Evolutionary conservation across 2,888 invertebrate genomes (phyloP), one percentile per base, ranked within the genome.

Genomic region (Macrosiphum euphorbiae): DNA sequence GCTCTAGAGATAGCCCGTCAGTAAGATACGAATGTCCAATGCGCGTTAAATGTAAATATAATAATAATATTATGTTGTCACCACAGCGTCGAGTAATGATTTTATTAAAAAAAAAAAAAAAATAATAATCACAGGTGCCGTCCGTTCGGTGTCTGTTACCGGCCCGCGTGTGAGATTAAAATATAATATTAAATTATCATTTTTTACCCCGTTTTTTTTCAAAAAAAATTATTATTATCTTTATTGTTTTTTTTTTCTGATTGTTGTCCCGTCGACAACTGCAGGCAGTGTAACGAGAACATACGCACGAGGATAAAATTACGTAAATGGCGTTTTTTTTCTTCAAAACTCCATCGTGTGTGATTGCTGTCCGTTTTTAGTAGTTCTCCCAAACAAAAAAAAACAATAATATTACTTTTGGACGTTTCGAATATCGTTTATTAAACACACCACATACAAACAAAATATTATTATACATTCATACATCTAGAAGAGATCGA

Each of bases 271-370:
- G 88, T 52, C 61, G 88, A 88, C 61, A 47, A 86, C 24, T 50
- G 35, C 91, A 20, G n/a, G n/a, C n/a, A 50, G 47, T 50, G 47
- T 8, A 35, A 86, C 44, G 87, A 67, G 41, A 92, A 92, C 67
- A 87, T 87, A 87, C 92, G 50, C 35, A 26, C 61, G n/a, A 61
- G 35, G 67, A 87, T 87, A 67, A 87, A 92, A 92, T 87, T 50
- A 92, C 92, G 92, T 92, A 88, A 92, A 92, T 88, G 28, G 67
- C 92, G 78, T 88, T 88, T 88, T 92, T 91, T 92, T 88, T 88
- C 8, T 88, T 92, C 41, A 47, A 67, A 61, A 92, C 26, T 3
- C n/a, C 47, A 87, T 35, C 8, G 90, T 35, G 86, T 35, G 86
- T 47, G 55, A 85, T 61, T 92, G 58, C 35, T 85, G 10, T 41